A percentile compares a stretch with the other conserved stretches of the same genome.
These are phyloP conservation scores for Drosophila pruinosa DNA, from an alignment of 1,140 invertebrate genomes.

Conservation along the genomic window DNA sequence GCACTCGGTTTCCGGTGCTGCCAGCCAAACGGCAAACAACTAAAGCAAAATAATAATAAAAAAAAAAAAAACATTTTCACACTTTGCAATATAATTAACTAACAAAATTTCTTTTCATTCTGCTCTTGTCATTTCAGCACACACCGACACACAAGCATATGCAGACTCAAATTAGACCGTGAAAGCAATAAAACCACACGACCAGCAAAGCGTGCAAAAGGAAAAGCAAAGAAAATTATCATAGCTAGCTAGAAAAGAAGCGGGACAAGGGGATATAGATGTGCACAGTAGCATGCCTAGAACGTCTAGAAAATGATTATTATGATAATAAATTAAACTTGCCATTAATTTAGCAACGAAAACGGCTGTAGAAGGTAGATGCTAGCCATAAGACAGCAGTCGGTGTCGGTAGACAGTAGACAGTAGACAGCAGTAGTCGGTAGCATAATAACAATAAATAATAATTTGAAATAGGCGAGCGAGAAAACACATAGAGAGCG, in stretches of 20 bases:
- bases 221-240: constrained; percentile 71
- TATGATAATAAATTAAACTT: constrained; percentile 82
- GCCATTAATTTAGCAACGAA: constrained; percentile 81
- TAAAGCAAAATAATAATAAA: background rate
- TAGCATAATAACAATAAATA: constrained; percentile 80
- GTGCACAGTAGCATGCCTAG: constrained; percentile 58
- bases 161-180: constrained; percentile 66
- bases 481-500: constrained; percentile 26
- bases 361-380: constrained; percentile 39
- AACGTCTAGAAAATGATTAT: constrained; percentile 80
- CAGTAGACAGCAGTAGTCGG: constrained; percentile 25
- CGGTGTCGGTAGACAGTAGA: background rate
- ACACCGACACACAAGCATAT: constrained; percentile 30
- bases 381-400: too few relatives aligned
- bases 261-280: background rate
- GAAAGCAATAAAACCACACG: constrained; percentile 55
- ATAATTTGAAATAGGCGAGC: constrained; percentile 78
- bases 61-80: constrained; percentile 46
- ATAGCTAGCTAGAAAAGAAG: constrained; percentile 20
- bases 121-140: constrained; percentile 73
- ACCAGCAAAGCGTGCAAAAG: constrained; percentile 65
- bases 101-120: constrained; percentile 70
- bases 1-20: constrained; percentile 62
- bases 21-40: constrained; percentile 8
- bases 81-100: constrained; percentile 74